Conservation (phyloP, 2,113 vertebrate genomes). For the Nematolebias whitei region DNA sequence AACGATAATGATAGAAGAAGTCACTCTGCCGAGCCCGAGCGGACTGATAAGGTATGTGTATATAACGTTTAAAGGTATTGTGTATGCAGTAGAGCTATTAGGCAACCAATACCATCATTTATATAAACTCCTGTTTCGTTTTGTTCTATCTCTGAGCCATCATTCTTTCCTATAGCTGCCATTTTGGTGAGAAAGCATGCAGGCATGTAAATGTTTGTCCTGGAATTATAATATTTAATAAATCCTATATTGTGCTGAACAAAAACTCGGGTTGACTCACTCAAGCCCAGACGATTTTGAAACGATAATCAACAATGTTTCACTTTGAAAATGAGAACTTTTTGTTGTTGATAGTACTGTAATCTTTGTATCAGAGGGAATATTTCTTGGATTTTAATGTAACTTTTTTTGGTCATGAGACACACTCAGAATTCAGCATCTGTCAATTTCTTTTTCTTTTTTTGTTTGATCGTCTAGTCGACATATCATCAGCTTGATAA, state of each 20-base stretch:
- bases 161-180: conserved; percentile 92
- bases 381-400: conserved; percentile 74
- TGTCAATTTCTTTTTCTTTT: conserved; percentile 42
- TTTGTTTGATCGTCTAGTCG: conserved; percentile 12
- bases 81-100: conserved; percentile 99
- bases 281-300: conserved; percentile 75
- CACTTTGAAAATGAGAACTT: conserved; percentile 71
- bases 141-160: conserved; percentile 91
- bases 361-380: conserved; percentile 77
- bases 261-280: conserved; percentile 75
- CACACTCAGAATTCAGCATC: conserved; percentile 55
- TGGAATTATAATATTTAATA: conserved; percentile 99
- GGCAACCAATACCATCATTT: conserved; percentile 84
- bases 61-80: conserved; percentile 98
- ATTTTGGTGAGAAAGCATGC: conserved; percentile 99
- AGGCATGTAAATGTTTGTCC: conserved; percentile 99
- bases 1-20: conserved; percentile 70
- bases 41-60: conserved; percentile 91
- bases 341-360: conserved; percentile 74
- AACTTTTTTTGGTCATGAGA: conserved; percentile 66
- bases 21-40: conserved; percentile 70
- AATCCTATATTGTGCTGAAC: conserved; percentile 96
- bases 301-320: conserved; percentile 65
- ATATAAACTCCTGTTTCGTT: conserved; percentile 81
- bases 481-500: conserved; percentile 45